Conservation (phyloP, 1,140 invertebrate species). For the Xylocopa sonorina region DNA sequence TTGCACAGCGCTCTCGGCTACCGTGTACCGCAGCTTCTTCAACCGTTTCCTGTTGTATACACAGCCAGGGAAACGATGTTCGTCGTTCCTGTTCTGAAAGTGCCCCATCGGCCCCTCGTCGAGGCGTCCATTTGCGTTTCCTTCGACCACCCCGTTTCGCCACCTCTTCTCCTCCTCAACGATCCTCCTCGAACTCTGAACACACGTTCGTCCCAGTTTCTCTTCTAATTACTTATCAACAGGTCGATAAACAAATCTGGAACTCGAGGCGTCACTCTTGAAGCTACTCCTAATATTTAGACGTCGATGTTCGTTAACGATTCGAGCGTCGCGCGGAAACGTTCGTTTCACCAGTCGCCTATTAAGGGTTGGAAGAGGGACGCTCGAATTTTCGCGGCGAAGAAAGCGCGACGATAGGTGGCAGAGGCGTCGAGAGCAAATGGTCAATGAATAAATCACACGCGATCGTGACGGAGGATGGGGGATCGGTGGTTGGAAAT, state of each 20-base stretch:
- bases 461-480: conserved; percentile 39
- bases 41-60: conserved; percentile 52
- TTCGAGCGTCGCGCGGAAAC: no score
- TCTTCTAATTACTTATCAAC: not conserved
- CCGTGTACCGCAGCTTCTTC: conserved; percentile 55
- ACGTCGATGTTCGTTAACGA: no score
- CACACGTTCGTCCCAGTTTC: not conserved
- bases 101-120: conserved; percentile 14
- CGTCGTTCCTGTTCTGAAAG: not conserved
- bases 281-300: no score
- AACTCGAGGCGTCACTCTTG: not conserved
- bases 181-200: not conserved
- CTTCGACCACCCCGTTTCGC: not conserved
- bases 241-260: not conserved
- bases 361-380: no score
- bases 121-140: not conserved
- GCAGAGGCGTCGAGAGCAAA: conserved; percentile 23
- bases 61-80: conserved; percentile 35
- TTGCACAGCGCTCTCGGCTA: conserved; percentile 65
- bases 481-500: conserved; percentile 51
- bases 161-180: not conserved
- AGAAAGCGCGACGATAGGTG: conserved; percentile 10
- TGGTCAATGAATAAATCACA: conserved; percentile 54
- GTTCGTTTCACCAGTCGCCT: no score
- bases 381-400: no score